Conservation (phyloP, 2,797 vertebrate species). For the Spinibarbus caldwelli region DNA sequence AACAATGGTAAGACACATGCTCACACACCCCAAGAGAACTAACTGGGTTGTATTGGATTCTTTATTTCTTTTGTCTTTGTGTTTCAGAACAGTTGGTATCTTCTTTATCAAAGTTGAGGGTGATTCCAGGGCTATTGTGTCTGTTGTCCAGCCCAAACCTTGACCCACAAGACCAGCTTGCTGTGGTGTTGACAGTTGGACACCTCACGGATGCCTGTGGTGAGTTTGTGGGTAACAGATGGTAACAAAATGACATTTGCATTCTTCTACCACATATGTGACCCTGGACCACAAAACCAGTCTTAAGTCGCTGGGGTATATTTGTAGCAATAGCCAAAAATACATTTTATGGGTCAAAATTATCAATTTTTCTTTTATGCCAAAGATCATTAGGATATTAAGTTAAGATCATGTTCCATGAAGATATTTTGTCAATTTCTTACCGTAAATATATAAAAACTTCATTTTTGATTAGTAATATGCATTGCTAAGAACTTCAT, state of each 20-base stretch:
- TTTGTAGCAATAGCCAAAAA: no score
- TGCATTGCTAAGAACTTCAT: no score
- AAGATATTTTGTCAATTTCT: no score
- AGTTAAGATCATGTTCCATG: no score
- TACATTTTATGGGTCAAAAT: no score
- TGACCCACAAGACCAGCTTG: conserved; percentile 80
- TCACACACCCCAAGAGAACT: background rate
- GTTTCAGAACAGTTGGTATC: conserved; percentile 76
- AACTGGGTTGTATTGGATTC: background rate
- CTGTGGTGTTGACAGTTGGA: conserved; percentile 86
- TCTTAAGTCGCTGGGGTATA: no score
- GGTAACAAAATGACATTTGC: background rate
- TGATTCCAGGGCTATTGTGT: conserved; percentile 84
- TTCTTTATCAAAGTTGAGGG: conserved; percentile 78
- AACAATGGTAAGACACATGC: conserved; percentile 81
- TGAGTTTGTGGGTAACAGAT: conserved; percentile 39
- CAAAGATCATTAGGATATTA: no score
- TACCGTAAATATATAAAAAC: no score
- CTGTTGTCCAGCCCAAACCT: conserved; percentile 81
- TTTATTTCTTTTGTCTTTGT: conserved; percentile 30
- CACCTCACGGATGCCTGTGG: conserved; percentile 90
- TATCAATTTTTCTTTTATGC: no score
- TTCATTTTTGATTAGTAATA: no score
- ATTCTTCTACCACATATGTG: no score
- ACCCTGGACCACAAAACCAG: no score